phyloP scores from a whole-genome alignment of 2,113 vertebrate genomes.

The Melierax canorus region DNA sequence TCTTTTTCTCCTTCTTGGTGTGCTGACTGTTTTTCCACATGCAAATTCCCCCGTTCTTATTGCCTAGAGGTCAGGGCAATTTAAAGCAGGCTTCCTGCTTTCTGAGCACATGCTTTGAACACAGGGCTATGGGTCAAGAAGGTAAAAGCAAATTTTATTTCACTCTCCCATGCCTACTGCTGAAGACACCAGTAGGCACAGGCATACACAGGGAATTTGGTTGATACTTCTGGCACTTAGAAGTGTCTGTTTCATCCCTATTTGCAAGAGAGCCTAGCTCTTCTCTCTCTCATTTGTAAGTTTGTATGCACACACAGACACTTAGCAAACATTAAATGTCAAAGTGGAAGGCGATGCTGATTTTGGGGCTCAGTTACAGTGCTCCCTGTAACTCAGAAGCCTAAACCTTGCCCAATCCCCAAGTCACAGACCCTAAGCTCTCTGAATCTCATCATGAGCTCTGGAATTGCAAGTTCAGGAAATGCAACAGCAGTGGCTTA shows the following conservation, averaged over 20 bases:
- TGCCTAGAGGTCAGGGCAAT: background rate
- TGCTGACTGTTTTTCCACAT: background rate
- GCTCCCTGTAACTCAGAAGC: background rate
- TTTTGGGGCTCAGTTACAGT: background rate
- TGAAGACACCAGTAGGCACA: background rate
- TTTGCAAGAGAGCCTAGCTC: background rate
- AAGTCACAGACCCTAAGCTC: background rate
- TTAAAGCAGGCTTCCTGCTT: background rate
- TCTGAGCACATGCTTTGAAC: background rate
- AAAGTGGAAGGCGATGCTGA: background rate
- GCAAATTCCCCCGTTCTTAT: background rate
- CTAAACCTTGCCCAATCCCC: background rate
- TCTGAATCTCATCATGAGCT: background rate
- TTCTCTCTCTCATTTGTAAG: background rate
- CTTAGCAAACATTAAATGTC: background rate
- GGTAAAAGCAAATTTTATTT: background rate
- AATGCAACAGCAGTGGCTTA: background rate
- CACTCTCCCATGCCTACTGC: background rate
- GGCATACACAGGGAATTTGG: background rate
- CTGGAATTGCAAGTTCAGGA: background rate
- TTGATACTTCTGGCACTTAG: background rate
- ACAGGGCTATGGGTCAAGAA: background rate
- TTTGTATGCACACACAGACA: rapidly evolving
- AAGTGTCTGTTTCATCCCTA: background rate
- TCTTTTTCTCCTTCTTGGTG: background rate